Evolutionary conservation across 2,888 invertebrate genomes (phyloP), one percentile per base, ranked within the genome.

Genomic region (Eupithecia centaureata): DNA sequence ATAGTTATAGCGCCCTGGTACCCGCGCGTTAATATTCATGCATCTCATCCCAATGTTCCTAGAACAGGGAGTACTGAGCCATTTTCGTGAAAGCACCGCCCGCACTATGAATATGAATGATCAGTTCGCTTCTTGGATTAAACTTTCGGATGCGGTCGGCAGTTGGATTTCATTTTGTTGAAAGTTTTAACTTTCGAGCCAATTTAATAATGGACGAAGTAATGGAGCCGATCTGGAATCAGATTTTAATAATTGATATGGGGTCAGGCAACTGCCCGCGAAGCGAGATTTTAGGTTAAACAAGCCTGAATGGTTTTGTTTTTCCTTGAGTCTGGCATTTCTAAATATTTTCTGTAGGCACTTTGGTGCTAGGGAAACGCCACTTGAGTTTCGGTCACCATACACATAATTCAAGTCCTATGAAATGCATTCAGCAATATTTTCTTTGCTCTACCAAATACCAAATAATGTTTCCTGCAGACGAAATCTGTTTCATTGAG

Each of bases 11-110:
- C 82, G 81, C 85, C 88, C 88, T 88, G 87, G 89, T 88, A 86
- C 85, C 82, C 78, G 82, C 79, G 85, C 84, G 91, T 93, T 93
- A 93, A 93, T 93, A 93, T 93, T 93, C 92, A 93, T 92, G 91
- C 91, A 90, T 90, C 91, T 91, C 90, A 86, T 90, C 88, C 86
- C 82, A 82, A 81, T 86, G 82, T 87, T 86, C 87, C 89, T 89
- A 87, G 87, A 86, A 86, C 79, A 80, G 83, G 82, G 54, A 56
- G 28, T 56, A 56, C 30, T 18, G 82, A 87, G 86, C 91, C 90
- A 90, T 92, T 92, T 91, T 89, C 91, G 88, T 89, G 90, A 91
- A 90, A 91, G 91, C 90, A 86, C 86, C 82, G 86, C 83, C 83
- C 82, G 85, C 80, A 84, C 87, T 89, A 90, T 92, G 92, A 91